Evolutionary conservation across 2,113 vertebrate genomes (phyloP).

Genomic region (Platysternon megacephalum): DNA sequence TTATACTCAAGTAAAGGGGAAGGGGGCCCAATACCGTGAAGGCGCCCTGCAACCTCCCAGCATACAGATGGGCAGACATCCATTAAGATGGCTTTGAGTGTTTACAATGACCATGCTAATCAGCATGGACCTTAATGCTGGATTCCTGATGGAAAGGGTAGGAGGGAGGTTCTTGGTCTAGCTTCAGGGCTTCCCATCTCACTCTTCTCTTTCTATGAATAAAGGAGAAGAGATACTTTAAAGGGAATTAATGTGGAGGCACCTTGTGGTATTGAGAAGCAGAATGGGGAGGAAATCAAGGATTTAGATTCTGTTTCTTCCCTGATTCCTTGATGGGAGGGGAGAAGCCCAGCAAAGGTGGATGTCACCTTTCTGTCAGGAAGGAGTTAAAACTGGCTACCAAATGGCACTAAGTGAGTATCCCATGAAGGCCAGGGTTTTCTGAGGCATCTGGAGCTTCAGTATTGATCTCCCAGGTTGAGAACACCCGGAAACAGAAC

Average conservation of each 20-base stretch:
- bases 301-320: conserved; percentile 58
- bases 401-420: not conserved
- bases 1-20: not conserved
- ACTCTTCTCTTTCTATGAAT: not conserved
- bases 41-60: not conserved
- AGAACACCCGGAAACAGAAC: not conserved
- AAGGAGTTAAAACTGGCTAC: fast-evolving
- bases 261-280: fast-evolving
- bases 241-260: fast-evolving
- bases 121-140: not conserved
- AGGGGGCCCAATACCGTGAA: not conserved
- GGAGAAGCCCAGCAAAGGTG: not conserved
- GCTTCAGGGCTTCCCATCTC: not conserved
- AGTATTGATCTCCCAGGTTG: fast-evolving
- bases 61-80: not conserved
- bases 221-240: not conserved
- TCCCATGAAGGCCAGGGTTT: not conserved
- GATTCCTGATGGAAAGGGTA: not conserved
- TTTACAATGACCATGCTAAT: not conserved
- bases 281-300: not conserved
- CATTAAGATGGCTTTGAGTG: no score
- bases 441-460: fast-evolving
- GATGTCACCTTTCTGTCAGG: fast-evolving
- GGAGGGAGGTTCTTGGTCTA: not conserved
- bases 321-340: conserved; percentile 14